Conservation (phyloP, 2,113 vertebrate genomes). For the Leptosomus discolor region DNA sequence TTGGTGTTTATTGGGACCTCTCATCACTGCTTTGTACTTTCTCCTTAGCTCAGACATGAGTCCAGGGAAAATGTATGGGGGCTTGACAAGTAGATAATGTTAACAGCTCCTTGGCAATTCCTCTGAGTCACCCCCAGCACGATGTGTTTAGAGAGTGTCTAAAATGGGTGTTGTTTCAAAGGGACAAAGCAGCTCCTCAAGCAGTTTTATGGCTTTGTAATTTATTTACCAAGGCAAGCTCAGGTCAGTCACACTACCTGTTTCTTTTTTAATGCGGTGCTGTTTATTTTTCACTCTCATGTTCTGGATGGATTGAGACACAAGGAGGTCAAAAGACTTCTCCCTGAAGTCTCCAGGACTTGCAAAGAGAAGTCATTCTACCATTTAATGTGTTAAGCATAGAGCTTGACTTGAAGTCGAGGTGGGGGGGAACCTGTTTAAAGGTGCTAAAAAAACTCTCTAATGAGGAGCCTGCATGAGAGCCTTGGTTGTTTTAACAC, state of each 20-base stretch:
- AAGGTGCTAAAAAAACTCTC: not conserved
- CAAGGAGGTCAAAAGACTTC: conserved; percentile 27
- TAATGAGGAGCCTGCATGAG: not conserved
- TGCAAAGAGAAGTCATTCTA: not conserved
- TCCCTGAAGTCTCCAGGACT: not conserved
- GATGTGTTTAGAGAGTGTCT: not conserved
- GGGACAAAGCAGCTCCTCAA: conserved; percentile 10
- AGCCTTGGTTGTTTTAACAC: not conserved
- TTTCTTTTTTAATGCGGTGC: conserved; percentile 48
- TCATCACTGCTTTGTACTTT: not conserved
- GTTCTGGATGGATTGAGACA: conserved; percentile 48
- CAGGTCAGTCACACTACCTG: conserved; percentile 47
- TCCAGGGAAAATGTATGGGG: not conserved
- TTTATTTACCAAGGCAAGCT: conserved; percentile 59
- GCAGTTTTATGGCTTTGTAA: conserved; percentile 42
- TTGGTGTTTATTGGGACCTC: not conserved
- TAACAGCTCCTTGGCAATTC: not conserved
- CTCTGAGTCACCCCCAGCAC: not conserved
- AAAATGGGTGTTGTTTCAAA: conserved; percentile 12
- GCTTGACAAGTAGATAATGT: not conserved
- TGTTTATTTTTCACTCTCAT: conserved; percentile 47
- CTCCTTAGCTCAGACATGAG: not conserved
- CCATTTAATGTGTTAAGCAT: not conserved
- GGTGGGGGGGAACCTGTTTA: not conserved
- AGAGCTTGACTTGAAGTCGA: not conserved